Conservation (phyloP, 1,140 invertebrate species). For the Kradibia gibbosae region DNA sequence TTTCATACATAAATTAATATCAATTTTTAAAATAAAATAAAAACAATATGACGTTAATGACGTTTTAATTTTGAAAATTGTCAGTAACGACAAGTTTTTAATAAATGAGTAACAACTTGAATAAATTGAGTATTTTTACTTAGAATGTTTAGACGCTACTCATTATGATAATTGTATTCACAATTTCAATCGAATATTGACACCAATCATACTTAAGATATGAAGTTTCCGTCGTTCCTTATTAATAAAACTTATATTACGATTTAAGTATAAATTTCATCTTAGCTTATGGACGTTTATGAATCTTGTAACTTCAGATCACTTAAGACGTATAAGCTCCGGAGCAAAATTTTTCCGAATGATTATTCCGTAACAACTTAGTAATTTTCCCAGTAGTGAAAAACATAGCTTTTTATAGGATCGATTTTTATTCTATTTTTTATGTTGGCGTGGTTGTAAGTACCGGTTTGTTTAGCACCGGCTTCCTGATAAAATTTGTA, state of each 20-base stretch:
- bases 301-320: background rate
- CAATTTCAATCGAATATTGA: no score
- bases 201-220: background rate
- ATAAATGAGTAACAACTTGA: no score
- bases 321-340: background rate
- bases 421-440: background rate
- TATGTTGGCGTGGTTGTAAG: background rate
- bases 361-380: background rate
- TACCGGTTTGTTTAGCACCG: background rate
- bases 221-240: background rate
- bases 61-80: no score
- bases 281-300: background rate
- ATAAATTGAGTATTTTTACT: no score
- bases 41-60: no score
- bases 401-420: background rate
- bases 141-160: no score
- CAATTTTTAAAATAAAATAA: no score
- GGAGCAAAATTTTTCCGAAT: background rate
- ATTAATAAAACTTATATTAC: background rate
- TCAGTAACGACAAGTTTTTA: no score
- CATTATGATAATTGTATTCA: no score
- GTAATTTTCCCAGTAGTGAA: background rate
- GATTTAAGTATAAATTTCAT: background rate
- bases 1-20: no score
- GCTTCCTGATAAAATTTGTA: background rate